phyloP scores from a whole-genome alignment of 2,113 vertebrate genomes.

The Bungarus multicinctus region DNA sequence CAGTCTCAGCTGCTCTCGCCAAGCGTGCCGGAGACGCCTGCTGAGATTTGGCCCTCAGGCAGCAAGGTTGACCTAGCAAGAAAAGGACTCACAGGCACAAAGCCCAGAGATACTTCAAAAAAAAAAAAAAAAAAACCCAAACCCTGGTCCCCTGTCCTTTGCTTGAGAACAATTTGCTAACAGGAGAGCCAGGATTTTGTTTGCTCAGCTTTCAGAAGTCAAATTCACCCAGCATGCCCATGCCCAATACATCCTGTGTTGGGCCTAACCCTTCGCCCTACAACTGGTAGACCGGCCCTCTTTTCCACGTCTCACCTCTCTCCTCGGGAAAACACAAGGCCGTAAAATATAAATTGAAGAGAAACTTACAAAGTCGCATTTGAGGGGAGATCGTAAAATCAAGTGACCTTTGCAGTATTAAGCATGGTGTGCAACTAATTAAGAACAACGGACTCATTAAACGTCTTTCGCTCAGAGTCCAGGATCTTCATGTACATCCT shows the following conservation, averaged over 20 bases:
- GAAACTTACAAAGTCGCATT: slow-evolving; percentile 37
- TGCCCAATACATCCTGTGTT: background rate
- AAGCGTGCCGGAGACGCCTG: slow-evolving; percentile 65
- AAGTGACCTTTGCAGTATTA: slow-evolving; percentile 55
- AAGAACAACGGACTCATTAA: slow-evolving; percentile 33
- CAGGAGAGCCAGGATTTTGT: slow-evolving; percentile 55
- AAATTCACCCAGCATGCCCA: slow-evolving; percentile 32
- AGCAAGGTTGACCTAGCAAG: slow-evolving; percentile 70
- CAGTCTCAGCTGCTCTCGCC: slow-evolving; percentile 70
- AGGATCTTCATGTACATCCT: slow-evolving; percentile 36
- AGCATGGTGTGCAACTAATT: slow-evolving; percentile 34
- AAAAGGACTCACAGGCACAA: slow-evolving; percentile 67
- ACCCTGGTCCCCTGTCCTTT: slow-evolving; percentile 53
- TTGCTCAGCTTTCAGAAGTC: slow-evolving; percentile 63
- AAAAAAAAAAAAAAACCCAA: slow-evolving; percentile 34
- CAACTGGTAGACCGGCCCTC: slow-evolving; percentile 5
- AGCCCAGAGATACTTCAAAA: slow-evolving; percentile 72
- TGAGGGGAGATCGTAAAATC: slow-evolving; percentile 12
- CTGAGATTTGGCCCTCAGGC: slow-evolving; percentile 67
- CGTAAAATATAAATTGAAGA: slow-evolving; percentile 27
- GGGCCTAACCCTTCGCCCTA: background rate
- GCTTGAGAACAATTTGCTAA: slow-evolving; percentile 44
- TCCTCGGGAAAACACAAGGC: background rate
- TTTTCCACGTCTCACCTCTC: slow-evolving; percentile 22
- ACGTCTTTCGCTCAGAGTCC: slow-evolving; percentile 39